Base-by-base conservation (phyloP, 23 tunicate genomes). In the Aplidium turbinatum region DNA sequence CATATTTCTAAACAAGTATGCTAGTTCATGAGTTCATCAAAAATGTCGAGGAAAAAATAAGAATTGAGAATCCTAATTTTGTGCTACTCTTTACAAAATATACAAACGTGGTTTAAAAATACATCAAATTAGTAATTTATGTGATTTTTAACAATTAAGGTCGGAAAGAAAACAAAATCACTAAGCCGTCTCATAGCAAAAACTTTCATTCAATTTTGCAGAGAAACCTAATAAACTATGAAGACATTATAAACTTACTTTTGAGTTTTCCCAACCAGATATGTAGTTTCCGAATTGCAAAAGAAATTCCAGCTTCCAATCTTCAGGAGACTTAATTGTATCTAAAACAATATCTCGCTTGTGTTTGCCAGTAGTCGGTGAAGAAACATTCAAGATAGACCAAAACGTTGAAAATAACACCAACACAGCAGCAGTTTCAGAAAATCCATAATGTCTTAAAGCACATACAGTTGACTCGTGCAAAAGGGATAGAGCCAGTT, bases 281-380 rank as follows among this genome's bases (percentile, higher is more conserved):
- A 65, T 30, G 38, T 65, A 65, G n/a, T 26, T 19, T 35, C 28
- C 72, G 22, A 65, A 65, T 9, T 38, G 16, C 28, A 35, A 18
- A 36, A 65, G 72, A 65, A 65, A 65, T 9, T 65, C 50, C 25
- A 65, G 50, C 38, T 65, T 65, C 50, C 72, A 65, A 21, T 65
- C 72, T 18, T 65, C 50, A 36, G 50, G 27, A 13, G 24, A 65
- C 23, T 38, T 36, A 19, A 65, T 30, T 18, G 50, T 16, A 65
- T 65, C 72, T 38, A 19, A 29, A 4, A 6, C 9, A 6, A 35
- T 65, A 30, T 65, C 5, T 5, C 28, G 72, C 28, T 65, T 35
- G 50, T 65, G 72, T 38, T 65, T 35, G 50, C 72, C 72, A 16
- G 7, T 11, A 16, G 72, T 65, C n/a, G 72, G 72, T 16, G 25